A percentile compares a stretch with the other conserved stretches of the same genome.
Evolutionary conservation across 2,888 invertebrate species (phyloP).

Genomic region (Pheosia tremula): DNA sequence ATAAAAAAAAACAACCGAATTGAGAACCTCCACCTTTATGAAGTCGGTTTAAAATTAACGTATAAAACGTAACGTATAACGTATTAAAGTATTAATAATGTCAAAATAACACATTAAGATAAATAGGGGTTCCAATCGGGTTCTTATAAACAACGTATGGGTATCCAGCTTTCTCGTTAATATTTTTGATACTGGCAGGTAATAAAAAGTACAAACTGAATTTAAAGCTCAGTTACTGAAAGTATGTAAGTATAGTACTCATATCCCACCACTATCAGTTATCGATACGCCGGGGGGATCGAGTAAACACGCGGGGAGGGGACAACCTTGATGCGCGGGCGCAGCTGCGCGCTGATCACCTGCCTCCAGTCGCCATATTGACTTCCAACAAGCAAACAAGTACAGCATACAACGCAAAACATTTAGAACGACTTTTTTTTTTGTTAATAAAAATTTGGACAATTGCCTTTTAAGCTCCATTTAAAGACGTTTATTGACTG

Average conservation of each 20-base stretch:
- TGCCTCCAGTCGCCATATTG: slow-evolving; percentile 69
- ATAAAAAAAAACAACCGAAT: too few relatives aligned
- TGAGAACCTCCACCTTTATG: too few relatives aligned
- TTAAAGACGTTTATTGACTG: slow-evolving; percentile 37
- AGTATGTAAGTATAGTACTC: neutral
- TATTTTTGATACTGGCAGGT: neutral
- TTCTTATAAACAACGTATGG: too few relatives aligned
- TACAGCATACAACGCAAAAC: slow-evolving; percentile 47
- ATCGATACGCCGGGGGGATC: slow-evolving; percentile 53
- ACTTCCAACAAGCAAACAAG: slow-evolving; percentile 60
- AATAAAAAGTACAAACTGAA: neutral
- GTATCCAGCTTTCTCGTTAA: neutral
- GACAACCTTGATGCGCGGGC: slow-evolving; percentile 69
- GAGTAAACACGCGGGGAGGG: slow-evolving; percentile 62
- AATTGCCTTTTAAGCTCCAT: slow-evolving; percentile 41
- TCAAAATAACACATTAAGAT: too few relatives aligned
- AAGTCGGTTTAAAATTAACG: too few relatives aligned
- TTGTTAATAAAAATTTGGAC: slow-evolving; percentile 45
- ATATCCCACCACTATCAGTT: slow-evolving; percentile 62
- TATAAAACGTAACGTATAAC: too few relatives aligned
- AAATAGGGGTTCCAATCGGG: too few relatives aligned
- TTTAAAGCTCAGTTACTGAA: neutral
- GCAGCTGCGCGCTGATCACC: slow-evolving; percentile 78
- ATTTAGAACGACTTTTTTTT: slow-evolving; percentile 34
- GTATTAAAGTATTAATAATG: too few relatives aligned